phyloP scores from a whole-genome alignment of 2,113 vertebrate species.

The Vulpes vulpes region DNA sequence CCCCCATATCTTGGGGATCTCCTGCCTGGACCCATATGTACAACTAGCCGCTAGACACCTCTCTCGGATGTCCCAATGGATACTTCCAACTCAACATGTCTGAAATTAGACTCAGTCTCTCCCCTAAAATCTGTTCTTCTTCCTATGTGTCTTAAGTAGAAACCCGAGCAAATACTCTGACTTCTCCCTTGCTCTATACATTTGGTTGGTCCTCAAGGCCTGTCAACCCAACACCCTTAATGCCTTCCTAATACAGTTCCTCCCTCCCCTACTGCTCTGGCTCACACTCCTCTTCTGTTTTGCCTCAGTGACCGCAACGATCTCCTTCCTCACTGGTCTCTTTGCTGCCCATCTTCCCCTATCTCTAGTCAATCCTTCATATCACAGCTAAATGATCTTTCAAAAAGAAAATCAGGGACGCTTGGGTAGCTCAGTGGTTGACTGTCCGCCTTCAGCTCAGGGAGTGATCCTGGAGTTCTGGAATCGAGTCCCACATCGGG shows the following conservation, averaged over 20 bases:
- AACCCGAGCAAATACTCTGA: not conserved
- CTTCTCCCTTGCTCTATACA: not conserved
- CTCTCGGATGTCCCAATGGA: not conserved
- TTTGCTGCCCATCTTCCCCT: not conserved
- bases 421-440: too few species aligned
- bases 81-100: not conserved
- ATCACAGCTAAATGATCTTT: not conserved
- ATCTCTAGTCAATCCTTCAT: not conserved
- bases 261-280: not conserved
- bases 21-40: not conserved
- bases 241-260: not conserved
- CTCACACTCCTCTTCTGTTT: not conserved
- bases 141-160: not conserved
- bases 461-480: too few species aligned
- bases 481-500: too few species aligned
- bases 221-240: not conserved
- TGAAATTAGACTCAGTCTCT: not conserved
- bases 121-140: not conserved
- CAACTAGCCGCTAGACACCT: not conserved
- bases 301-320: not conserved
- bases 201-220: not conserved
- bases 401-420: not conserved
- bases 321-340: not conserved
- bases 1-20: not conserved
- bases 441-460: too few species aligned